Evolutionary conservation across 1,140 invertebrate genomes (phyloP).

Genomic region (Apis florea): DNA sequence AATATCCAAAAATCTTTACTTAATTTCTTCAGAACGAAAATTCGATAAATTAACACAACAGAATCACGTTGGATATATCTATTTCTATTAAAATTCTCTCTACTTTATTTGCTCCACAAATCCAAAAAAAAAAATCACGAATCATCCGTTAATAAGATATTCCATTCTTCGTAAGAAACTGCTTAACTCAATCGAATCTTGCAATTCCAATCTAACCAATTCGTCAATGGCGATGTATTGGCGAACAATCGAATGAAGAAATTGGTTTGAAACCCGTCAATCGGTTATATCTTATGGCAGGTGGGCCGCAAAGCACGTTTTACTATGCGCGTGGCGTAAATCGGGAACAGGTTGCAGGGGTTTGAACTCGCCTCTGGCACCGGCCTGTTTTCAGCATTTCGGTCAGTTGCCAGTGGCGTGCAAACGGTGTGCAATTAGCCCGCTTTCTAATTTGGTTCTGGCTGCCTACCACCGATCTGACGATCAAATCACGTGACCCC

Average conservation of each 20-base stretch:
- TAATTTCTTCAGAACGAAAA: too few relatives aligned
- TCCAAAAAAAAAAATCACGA: not conserved
- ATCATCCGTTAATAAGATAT: too few relatives aligned
- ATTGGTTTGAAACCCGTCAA: not conserved
- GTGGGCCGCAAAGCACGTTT: not conserved
- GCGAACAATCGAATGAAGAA: not conserved
- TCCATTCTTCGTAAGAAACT: too few relatives aligned
- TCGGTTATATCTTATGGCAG: not conserved
- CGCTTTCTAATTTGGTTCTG: conserved; percentile 73
- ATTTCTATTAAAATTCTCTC: too few relatives aligned
- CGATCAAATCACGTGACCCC: conserved; percentile 72
- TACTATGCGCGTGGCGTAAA: conserved; percentile 5
- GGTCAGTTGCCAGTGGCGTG: conserved; percentile 71
- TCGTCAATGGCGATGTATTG: too few relatives aligned
- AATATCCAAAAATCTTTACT: too few relatives aligned
- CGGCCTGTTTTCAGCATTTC: conserved; percentile 61
- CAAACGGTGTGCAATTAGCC: conserved; percentile 73
- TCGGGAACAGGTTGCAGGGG: conserved; percentile 32
- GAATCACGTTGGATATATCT: too few relatives aligned
- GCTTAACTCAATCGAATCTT: not conserved
- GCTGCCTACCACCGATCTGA: conserved; percentile 65
- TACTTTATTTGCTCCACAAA: not conserved
- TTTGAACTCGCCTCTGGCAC: conserved; percentile 26
- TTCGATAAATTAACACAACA: too few relatives aligned
- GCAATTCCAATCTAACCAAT: too few relatives aligned